phyloP scores from a whole-genome alignment of 2,797 vertebrate genomes.

The Columba guinea region DNA sequence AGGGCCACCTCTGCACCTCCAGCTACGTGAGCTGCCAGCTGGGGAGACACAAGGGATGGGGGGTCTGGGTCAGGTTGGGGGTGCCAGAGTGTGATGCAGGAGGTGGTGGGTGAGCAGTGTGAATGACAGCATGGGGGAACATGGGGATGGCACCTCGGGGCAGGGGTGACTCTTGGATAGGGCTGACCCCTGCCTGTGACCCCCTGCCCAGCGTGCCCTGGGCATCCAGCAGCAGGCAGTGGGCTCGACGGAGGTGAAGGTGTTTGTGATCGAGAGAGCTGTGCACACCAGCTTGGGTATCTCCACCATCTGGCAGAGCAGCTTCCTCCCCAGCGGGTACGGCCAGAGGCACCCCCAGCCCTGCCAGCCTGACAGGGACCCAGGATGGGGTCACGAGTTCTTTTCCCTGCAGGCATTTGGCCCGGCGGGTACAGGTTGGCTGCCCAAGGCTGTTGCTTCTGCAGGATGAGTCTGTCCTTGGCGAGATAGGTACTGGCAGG shows the following conservation, averaged over 20 bases:
- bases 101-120: background rate
- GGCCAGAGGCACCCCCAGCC: background rate
- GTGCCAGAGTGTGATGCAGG: background rate
- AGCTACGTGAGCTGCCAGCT: constrained; percentile 80
- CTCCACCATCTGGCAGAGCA: constrained; percentile 82
- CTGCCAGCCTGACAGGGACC: background rate
- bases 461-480: constrained; percentile 75
- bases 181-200: background rate
- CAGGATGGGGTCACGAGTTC: background rate
- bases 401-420: constrained; percentile 79
- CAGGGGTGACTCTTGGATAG: background rate
- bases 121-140: background rate
- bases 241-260: constrained; percentile 72
- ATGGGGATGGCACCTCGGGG: no score
- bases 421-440: constrained; percentile 83
- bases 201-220: constrained; percentile 74
- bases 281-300: constrained; percentile 60
- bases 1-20: constrained; percentile 75
- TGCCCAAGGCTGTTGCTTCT: constrained; percentile 81
- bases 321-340: constrained; percentile 88
- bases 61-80: background rate
- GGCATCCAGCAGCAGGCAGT: constrained; percentile 77
- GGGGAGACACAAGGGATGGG: background rate
- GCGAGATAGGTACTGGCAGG: constrained; percentile 74
- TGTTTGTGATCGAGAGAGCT: constrained; percentile 83